phyloP scores from a whole-genome alignment of 2,797 vertebrate species.

The Sebastes minor region DNA sequence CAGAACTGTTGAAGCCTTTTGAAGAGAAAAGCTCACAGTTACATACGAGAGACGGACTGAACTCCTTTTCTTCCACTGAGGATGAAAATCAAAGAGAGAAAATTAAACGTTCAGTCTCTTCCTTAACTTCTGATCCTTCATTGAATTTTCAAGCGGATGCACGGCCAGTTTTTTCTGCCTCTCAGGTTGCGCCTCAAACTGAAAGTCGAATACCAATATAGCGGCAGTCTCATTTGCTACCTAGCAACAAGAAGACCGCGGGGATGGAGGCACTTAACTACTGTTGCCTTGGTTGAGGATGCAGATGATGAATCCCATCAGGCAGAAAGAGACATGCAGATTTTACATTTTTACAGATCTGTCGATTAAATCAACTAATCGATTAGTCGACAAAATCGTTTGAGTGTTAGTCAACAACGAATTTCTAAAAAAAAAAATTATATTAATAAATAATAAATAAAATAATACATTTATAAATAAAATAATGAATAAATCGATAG shows the following conservation, averaged over 20 bases:
- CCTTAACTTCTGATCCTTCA: background rate
- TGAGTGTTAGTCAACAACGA: too few relatives aligned
- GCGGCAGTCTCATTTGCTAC: conserved; percentile 55
- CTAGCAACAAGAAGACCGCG: conserved; percentile 59
- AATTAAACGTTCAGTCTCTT: background rate
- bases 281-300: conserved; percentile 51
- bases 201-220: conserved; percentile 40
- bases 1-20: background rate
- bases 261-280: conserved; percentile 41
- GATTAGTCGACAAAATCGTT: too few relatives aligned
- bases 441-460: too few relatives aligned
- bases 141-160: conserved; percentile 4
- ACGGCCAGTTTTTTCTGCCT: conserved; percentile 26
- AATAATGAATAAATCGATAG: too few relatives aligned
- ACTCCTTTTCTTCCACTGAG: background rate
- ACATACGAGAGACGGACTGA: background rate
- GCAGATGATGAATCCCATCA: background rate
- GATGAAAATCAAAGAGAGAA: background rate
- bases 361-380: too few relatives aligned
- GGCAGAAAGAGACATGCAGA: background rate
- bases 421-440: too few relatives aligned
- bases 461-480: too few relatives aligned
- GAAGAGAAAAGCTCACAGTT: background rate
- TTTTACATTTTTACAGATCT: too few relatives aligned
- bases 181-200: conserved; percentile 31